These are phyloP conservation scores for Pempheris klunzingeri DNA, from an alignment of 2,797 vertebrate species.

Conservation along the genomic window DNA sequence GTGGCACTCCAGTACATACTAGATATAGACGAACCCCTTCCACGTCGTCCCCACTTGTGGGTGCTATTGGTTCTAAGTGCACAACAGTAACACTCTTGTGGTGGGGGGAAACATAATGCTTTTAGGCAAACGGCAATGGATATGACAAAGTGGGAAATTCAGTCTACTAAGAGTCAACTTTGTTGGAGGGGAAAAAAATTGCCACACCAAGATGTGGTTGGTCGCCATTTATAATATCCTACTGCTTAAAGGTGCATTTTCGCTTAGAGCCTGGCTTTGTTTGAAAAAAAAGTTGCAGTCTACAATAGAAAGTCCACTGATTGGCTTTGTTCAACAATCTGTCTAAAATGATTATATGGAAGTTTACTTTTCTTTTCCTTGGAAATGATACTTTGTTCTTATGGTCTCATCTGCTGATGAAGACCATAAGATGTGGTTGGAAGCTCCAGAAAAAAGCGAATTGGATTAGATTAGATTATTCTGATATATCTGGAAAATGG, in stretches of 20 bases:
- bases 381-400: neutral
- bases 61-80: neutral
- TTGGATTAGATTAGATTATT: too few relatives aligned
- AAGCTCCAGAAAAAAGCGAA: neutral
- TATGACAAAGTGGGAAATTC: neutral
- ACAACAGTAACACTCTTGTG: neutral
- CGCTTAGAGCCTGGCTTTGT: neutral
- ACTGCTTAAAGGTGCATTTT: neutral
- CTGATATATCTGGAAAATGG: neutral
- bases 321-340: neutral
- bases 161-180: neutral
- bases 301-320: neutral
- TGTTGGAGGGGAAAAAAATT: neutral
- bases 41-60: conserved; percentile 9
- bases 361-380: neutral
- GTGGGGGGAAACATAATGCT: neutral
- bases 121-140: neutral
- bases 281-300: neutral
- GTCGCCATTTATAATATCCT: neutral
- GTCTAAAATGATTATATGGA: neutral
- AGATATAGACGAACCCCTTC: conserved; percentile 21
- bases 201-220: neutral
- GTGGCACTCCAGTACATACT: conserved; percentile 56
- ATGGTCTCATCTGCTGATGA: neutral
- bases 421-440: neutral